Percentiles rank a stretch among this genome's conserved stretches.
Conservation (phyloP, 1,140 invertebrate species). For the Chrysomallon squamiferum region DNA sequence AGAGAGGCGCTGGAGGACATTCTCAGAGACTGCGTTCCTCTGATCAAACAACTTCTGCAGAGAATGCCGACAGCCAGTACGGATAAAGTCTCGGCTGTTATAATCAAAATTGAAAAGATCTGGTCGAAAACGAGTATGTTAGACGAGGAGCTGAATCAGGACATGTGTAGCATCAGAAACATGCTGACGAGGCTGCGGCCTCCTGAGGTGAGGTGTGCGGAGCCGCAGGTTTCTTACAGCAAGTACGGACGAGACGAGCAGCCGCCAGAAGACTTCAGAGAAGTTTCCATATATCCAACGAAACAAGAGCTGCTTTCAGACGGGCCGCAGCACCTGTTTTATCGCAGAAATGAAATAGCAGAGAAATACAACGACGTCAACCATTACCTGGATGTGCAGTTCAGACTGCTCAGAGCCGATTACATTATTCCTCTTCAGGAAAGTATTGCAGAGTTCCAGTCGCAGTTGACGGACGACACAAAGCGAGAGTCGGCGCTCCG, state of each 20-base stretch:
- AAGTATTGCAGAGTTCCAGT: conserved; percentile 52
- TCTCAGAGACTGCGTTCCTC: not conserved
- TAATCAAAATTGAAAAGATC: not conserved
- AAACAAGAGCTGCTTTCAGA: conserved; percentile 39
- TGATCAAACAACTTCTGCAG: not conserved
- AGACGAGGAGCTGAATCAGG: not conserved
- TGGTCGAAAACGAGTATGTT: not conserved
- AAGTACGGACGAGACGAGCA: conserved; percentile 5
- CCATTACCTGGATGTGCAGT: conserved; percentile 81
- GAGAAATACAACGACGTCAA: conserved; percentile 71
- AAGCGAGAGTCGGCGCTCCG: not conserved
- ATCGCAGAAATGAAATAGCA: conserved; percentile 70
- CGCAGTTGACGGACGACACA: not conserved
- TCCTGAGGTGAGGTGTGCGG: not conserved
- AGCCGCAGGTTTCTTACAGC: not conserved
- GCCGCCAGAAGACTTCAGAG: conserved; percentile 54
- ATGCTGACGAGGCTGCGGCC: not conserved
- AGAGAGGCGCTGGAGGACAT: not conserved
- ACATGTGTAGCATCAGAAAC: not conserved
- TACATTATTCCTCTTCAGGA: conserved; percentile 62
- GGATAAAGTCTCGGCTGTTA: not conserved
- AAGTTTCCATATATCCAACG: conserved; percentile 51
- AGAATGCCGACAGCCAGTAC: not conserved
- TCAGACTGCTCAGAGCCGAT: conserved; percentile 78
- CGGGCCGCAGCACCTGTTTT: conserved; percentile 54